Conservation (phyloP, 2,113 vertebrate species). For the Heterochromis multidens region DNA sequence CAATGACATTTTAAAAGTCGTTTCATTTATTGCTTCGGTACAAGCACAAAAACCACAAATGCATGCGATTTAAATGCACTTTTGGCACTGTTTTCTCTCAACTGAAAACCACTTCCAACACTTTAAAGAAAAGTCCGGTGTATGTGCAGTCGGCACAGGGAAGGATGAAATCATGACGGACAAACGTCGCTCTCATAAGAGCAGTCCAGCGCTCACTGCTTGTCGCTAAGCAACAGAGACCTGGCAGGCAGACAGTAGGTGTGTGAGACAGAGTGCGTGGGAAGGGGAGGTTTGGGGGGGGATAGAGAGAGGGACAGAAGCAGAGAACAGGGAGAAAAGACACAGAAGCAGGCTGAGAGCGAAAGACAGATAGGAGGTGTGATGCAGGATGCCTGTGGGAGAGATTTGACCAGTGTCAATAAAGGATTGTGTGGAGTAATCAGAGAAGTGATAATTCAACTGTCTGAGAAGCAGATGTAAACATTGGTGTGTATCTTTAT, state of each 20-base stretch:
- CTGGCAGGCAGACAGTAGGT: constrained; percentile 79
- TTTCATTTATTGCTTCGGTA: neutral
- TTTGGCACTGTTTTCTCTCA: neutral
- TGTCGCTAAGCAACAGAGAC: constrained; percentile 82
- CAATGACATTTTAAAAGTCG: neutral
- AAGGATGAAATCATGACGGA: constrained; percentile 69
- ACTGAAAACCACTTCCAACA: neutral
- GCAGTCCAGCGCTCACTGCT: constrained; percentile 69
- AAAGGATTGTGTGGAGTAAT: neutral
- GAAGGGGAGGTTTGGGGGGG: constrained; percentile 39
- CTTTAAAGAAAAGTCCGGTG: neutral
- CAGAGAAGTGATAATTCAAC: constrained; percentile 14
- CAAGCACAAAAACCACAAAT: neutral
- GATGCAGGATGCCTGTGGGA: neutral
- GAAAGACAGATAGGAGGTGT: neutral
- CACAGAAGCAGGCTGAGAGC: neutral
- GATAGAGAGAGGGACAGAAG: constrained; percentile 10
- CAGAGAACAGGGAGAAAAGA: constrained; percentile 39
- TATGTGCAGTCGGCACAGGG: neutral
- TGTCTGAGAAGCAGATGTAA: neutral
- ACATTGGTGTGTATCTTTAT: neutral
- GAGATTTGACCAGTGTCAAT: constrained; percentile 6
- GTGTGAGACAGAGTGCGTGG: constrained; percentile 72
- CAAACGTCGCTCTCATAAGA: constrained; percentile 76
- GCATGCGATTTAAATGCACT: neutral